Base-by-base conservation (phyloP, 2,888 invertebrate genomes). In the Agonopterix arenella region DNA sequence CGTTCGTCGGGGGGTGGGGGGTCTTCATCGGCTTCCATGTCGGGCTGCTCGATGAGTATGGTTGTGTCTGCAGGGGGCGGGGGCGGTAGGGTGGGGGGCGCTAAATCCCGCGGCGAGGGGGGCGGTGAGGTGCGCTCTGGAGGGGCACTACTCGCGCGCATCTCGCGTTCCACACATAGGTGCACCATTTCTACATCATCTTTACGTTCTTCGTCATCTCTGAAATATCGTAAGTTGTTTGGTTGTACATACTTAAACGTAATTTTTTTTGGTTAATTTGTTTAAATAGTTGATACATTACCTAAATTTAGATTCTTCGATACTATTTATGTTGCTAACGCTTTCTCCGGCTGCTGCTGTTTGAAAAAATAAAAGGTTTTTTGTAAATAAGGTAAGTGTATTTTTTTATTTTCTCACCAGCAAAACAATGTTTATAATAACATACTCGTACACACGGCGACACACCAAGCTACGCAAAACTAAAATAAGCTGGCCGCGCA, bases 301-400 rank as follows among this genome's bases (percentile, higher is more conserved):
- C 86, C 78, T 81, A 44, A 55, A 44, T 40, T 59, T 52, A 28
- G 62, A 52, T 49, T 80, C 79, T 55, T 77, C 80, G 51, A 66
- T 54, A 52, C 68, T 69, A 53, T 73, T 64, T 48, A 84, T 64
- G 47, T 78, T 80, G 53, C 60, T 68, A 38, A 66, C 62, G 55
- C 81, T 84, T 59, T 75, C 79, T 36, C 73, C 76, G n/a, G 82
- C 73, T 10, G 78, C 74, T 18, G 80, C 81, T 81, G 68, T 51
- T 68, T 3, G 8, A 40, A 40, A 40, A 11, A 9, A 11, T 4
- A 11, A 40, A 2, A 38, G 13, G 13, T n/a, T n/a, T 40, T n/a
- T 40, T 40, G 5, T 28, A 4, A 28, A 28, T 28, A 28, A 28
- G 18, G 18, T 7, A 7, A 28, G 28, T 28, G 28, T 28, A 28